Evolutionary conservation across 2,113 vertebrate species (phyloP), one percentile per base, ranked within the genome.

Genomic region (Laterallus jamaicensis): DNA sequence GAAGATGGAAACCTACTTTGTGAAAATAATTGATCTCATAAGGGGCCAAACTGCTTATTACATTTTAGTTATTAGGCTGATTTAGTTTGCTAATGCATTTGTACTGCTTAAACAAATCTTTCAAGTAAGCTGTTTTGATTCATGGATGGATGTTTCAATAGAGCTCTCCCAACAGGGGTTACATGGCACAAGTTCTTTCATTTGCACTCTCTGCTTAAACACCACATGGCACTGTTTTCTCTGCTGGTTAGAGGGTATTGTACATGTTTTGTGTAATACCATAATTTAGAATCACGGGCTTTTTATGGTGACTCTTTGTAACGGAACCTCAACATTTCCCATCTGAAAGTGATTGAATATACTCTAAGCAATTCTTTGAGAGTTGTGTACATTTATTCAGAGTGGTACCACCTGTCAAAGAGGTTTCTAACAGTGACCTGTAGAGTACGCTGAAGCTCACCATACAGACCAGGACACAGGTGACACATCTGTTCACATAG

Each of bases 1-100:
- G 82, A 96, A 95, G n/a, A 95, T 83, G 12, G 40, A 96, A 95
- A 90, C 50, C 8, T 69, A 75, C 76, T 97, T 95, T 81, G 29
- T 79, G 71, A 95, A 87, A 96, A 86, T 69, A 87, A 90, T 91
- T 86, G 47, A 63, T 81, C 81, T 90, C 91, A 82, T 96, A 94
- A 95, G 28, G 47, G 81, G 75, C 95, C 79, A 96, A 86, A 81
- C 28, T 88, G 31, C 31, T 88, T 94, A 90, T 94, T 92, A 69
- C 12, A 62, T 95, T 96, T 88, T 81, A 50, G 37, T 88, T 88
- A 94, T 83, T 80, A 88, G 87, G 40, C 40, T 92, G 84, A 86
- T 92, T 96, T 78, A 90, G n/a, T 35, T 91, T 92, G n/a, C 69
- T 93, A 97, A 80, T 92, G 15, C 22, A 42, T 89, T 95, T 84